phyloP scores from a whole-genome alignment of 1,140 invertebrate genomes.

The Eubasilissa regina region DNA sequence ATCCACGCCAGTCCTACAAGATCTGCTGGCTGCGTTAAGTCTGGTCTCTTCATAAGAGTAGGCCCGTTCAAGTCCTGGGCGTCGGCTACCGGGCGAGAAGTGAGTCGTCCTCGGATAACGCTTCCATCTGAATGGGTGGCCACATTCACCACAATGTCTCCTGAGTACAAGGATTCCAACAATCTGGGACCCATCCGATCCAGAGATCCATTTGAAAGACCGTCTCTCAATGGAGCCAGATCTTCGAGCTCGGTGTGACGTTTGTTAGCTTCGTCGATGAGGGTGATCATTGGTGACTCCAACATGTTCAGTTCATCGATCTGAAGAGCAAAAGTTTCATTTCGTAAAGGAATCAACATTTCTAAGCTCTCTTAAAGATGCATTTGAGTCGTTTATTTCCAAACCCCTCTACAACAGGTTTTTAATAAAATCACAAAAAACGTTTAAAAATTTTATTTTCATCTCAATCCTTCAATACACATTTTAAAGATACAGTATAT shows the following conservation, averaged over 20 bases:
- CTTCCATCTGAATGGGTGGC: conserved; percentile 73
- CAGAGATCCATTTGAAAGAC: conserved; percentile 79
- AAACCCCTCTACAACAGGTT: too few relatives aligned
- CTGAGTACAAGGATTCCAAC: conserved; percentile 85
- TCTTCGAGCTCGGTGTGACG: conserved; percentile 81
- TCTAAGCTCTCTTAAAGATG: too few relatives aligned
- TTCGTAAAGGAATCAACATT: too few relatives aligned
- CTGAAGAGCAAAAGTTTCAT: conserved; percentile 61
- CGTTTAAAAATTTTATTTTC: too few relatives aligned
- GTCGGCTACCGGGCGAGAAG: conserved; percentile 81
- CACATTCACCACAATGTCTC: conserved; percentile 83
- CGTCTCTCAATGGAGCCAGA: conserved; percentile 76
- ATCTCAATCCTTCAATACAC: too few relatives aligned
- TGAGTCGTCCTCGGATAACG: conserved; percentile 78
- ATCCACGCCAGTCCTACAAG: conserved; percentile 86
- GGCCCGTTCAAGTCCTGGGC: conserved; percentile 80
- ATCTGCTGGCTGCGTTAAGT: conserved; percentile 68
- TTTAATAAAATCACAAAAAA: too few relatives aligned
- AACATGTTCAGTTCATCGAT: conserved; percentile 72
- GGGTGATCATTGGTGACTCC: conserved; percentile 78
- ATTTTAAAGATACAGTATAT: too few relatives aligned
- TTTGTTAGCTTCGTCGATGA: conserved; percentile 81
- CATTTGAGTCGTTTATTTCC: too few relatives aligned
- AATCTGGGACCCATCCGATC: conserved; percentile 78
- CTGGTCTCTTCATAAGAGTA: conserved; percentile 76